Evolutionary conservation across 2,113 vertebrate genomes (phyloP).

Genomic region (Sclerurus mexicanus): DNA sequence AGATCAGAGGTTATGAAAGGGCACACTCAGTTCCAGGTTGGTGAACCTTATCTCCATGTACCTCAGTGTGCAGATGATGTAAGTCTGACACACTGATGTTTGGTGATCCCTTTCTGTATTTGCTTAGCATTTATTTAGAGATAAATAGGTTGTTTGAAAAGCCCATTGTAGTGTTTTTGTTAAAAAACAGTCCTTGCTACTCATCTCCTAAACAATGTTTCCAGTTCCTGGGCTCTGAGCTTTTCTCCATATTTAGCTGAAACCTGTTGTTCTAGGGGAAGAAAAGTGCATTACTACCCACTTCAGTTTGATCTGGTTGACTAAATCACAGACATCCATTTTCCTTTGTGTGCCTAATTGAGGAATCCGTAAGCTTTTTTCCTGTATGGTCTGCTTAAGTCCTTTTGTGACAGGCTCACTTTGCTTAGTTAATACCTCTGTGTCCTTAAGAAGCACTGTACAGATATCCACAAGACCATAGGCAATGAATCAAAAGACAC

Average conservation of each 20-base stretch:
- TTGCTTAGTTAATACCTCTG: neutral
- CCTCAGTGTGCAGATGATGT: neutral
- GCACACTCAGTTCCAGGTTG: fast-evolving
- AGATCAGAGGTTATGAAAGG: neutral
- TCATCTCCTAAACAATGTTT: neutral
- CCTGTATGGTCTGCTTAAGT: neutral
- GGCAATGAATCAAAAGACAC: neutral
- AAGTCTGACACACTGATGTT: neutral
- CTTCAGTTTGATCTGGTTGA: neutral
- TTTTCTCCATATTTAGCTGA: neutral
- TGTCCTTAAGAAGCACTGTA: neutral
- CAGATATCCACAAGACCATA: neutral
- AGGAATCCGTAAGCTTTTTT: neutral
- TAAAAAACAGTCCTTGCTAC: neutral
- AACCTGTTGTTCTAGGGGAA: neutral
- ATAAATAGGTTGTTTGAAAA: neutral
- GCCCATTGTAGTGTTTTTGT: neutral
- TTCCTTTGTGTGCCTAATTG: neutral
- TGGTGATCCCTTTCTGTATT: neutral
- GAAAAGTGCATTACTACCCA: neutral
- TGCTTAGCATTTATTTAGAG: neutral
- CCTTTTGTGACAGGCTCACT: neutral
- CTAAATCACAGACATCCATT: neutral
- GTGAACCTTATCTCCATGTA: neutral
- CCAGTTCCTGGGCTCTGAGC: neutral